Evolutionary conservation across 2,888 invertebrate genomes (phyloP), one percentile per base, ranked within the genome.

Genomic region (Mystacides longicornis): DNA sequence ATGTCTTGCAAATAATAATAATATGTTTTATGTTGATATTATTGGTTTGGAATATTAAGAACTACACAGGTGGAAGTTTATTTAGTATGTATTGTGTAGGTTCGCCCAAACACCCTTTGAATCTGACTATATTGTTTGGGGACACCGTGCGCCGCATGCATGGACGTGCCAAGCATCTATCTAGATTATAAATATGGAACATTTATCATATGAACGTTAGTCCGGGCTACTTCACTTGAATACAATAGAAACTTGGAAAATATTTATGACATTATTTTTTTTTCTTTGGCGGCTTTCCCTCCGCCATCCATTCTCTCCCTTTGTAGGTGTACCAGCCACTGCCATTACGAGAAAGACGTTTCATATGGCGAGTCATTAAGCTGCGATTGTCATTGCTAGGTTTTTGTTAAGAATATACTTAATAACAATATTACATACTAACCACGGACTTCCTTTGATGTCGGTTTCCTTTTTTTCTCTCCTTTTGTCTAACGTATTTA

Each of bases 181-280:
- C 60, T 60, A 58, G 60, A 60, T 60, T 60, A 60, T 58, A 60
- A 60, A 60, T 60, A 60, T 58, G 55, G 56, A 43, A 56, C 60
- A 60, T 60, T 60, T 58, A 60, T 60, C 60, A 60, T 56, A 56
- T 56, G 48, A 58, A 60, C 56, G 60, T 58, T 58, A 54, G 60
- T 43, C 58, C 56, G 37, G 49, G 55, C 51, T 57, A 54, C 56
- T 56, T 57, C 57, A 57, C 58, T 52, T 42, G 56, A 56, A 60
- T 58, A 60, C 60, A 60, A 60, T 60, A 52, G 54, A 54, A 49
- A 52, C 58, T 60, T 52, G 57, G 54, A 56, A 56, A 49, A 56
- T 60, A 60, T 60, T 60, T 60, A 60, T 60, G 56, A 54, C 54
- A 54, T 54, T 54, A n/a, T n/a, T n/a, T 52, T 58, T 60, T 60